phyloP scores from a whole-genome alignment of 2,113 vertebrate genomes.

The Panurus biarmicus region DNA sequence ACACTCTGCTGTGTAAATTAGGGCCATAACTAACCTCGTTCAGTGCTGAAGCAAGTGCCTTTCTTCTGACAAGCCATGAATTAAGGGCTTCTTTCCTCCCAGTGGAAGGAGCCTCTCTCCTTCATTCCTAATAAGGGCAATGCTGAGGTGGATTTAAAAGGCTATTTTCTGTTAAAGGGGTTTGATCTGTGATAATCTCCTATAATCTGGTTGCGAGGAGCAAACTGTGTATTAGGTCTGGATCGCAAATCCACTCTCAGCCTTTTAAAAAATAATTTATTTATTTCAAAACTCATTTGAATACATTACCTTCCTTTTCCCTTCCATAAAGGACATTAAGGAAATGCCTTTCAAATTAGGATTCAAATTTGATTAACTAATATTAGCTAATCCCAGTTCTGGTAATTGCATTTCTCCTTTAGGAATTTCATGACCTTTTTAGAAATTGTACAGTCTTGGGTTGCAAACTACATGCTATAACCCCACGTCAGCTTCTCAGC shows the following conservation, averaged over 20 bases:
- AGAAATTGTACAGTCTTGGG: background rate
- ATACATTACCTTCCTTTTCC: background rate
- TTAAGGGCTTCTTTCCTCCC: conserved; percentile 5
- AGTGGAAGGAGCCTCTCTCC: background rate
- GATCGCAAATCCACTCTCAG: background rate
- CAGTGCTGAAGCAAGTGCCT: conserved; percentile 42
- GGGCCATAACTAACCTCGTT: conserved; percentile 41
- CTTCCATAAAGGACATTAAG: background rate
- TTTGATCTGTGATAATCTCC: background rate
- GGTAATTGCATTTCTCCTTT: background rate
- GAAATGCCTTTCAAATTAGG: background rate
- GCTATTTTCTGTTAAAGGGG: background rate
- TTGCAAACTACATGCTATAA: background rate
- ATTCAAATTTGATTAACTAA: background rate
- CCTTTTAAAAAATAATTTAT: background rate
- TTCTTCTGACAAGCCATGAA: conserved; percentile 38
- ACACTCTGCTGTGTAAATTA: conserved; percentile 24
- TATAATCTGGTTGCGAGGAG: background rate
- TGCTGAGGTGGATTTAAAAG: conserved; percentile 6
- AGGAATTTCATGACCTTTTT: background rate
- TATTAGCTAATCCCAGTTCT: background rate
- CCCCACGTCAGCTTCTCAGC: background rate
- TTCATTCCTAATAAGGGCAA: background rate
- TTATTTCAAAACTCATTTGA: background rate
- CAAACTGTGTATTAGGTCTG: background rate